phyloP scores from a whole-genome alignment of 1,140 invertebrate species.

The Drosophila serrata region DNA sequence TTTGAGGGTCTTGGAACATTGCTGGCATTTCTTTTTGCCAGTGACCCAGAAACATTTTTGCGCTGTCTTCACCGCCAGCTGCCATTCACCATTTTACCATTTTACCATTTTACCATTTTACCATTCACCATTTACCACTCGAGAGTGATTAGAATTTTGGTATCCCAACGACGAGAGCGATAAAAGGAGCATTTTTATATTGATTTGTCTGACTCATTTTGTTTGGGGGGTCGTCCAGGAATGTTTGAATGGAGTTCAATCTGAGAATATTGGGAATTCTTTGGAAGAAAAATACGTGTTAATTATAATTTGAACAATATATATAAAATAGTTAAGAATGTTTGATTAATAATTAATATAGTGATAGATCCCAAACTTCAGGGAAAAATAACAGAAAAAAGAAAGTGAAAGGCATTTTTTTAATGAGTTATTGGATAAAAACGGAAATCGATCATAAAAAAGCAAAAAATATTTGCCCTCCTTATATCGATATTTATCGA shows the following conservation, averaged over 20 bases:
- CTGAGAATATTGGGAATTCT: not conserved
- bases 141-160: constrained; percentile 53
- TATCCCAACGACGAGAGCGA: not conserved
- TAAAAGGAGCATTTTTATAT: constrained; percentile 32
- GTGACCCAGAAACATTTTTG: constrained; percentile 69
- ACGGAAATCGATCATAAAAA: too few relatives aligned
- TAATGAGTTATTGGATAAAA: too few relatives aligned
- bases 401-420: too few relatives aligned
- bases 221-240: not conserved
- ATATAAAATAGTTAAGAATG: not conserved
- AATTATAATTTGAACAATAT: not conserved
- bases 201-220: constrained; percentile 48
- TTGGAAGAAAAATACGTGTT: not conserved
- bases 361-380: not conserved
- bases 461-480: too few relatives aligned
- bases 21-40: constrained; percentile 68
- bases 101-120: too few relatives aligned
- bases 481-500: too few relatives aligned
- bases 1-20: constrained; percentile 45
- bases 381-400: too few relatives aligned
- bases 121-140: constrained; percentile 18
- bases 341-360: not conserved
- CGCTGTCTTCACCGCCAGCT: constrained; percentile 26
- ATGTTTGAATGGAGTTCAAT: constrained; percentile 3
- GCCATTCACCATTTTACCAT: constrained; percentile 35